A percentile compares a stretch with the other conserved stretches of the same genome.
phyloP scores from a whole-genome alignment of 1,140 invertebrate species.

The Battus philenor region DNA sequence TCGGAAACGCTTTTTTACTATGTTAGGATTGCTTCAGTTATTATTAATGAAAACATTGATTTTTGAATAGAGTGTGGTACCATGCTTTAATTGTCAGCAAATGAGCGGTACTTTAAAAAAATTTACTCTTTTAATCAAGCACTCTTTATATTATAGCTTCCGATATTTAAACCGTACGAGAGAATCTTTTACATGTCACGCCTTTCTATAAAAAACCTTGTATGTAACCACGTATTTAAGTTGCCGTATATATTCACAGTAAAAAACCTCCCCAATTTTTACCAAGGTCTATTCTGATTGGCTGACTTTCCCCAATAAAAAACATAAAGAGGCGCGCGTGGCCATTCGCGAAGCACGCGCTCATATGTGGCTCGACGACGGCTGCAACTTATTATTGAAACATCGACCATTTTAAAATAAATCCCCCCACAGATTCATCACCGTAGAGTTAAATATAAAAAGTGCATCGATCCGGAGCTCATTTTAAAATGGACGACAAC shows the following conservation, averaged over 20 bases:
- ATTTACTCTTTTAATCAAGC: too few relatives aligned
- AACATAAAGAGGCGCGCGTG: slow-evolving; percentile 60
- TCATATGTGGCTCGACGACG: slow-evolving; percentile 36
- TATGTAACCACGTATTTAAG: slow-evolving; percentile 4
- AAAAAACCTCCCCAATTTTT: slow-evolving; percentile 35
- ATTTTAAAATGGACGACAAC: slow-evolving; percentile 31
- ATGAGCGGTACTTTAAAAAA: too few relatives aligned
- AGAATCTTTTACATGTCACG: slow-evolving; percentile 6
- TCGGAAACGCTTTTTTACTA: too few relatives aligned
- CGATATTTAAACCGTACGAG: too few relatives aligned
- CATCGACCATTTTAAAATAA: slow-evolving; percentile 48
- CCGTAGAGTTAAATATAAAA: slow-evolving; percentile 12
- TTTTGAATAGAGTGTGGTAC: background rate
- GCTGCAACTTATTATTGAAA: slow-evolving; percentile 61
- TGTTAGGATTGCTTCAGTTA: too few relatives aligned
- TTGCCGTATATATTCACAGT: background rate
- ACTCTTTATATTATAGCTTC: too few relatives aligned
- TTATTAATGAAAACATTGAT: background rate
- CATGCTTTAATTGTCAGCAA: background rate
- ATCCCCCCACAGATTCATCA: slow-evolving; percentile 31
- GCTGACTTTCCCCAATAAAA: slow-evolving; percentile 54
- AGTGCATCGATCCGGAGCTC: slow-evolving; percentile 28
- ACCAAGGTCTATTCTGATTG: slow-evolving; percentile 40
- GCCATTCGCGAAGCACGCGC: slow-evolving; percentile 53
- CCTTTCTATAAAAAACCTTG: slow-evolving; percentile 12